Evolutionary conservation across 1,140 invertebrate genomes (phyloP), one percentile per base, ranked within the genome.

Genomic region (Ooceraea biroi): DNA sequence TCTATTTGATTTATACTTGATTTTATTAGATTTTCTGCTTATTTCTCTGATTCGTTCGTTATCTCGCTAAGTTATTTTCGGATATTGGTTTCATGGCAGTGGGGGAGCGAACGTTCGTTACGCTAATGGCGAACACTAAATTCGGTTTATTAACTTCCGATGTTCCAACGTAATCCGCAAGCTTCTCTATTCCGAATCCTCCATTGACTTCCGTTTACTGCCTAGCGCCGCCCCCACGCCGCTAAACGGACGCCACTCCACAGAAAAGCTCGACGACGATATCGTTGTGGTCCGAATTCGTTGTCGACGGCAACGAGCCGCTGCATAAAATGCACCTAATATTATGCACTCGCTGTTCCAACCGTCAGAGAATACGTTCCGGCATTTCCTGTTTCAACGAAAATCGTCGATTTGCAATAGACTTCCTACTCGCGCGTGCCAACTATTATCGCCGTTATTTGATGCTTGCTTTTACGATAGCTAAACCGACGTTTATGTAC

Each of bases 91-190:
- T 63, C 61, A 5, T 0, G 52, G 44, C n/a, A 50, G 27, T 27
- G 41, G 14, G n/a, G 36, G 12, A 48, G 46, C 41, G 27, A 87
- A 85, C 61, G 68, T 69, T 48, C 55, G 19, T 17, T 55, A 77
- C 55, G 63, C 61, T 82, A 85, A 90, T 76, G 73, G 69, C 46
- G 65, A 66, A 84, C 77, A 83, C 72, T 90, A 88, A 86, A 89
- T 90, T 86, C 83, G 65, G 85, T 90, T 90, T 90, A 90, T 86
- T 87, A 90, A 90, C 89, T 90, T 89, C 82, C 88, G 73, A 82
- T 85, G 76, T 83, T 58, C 57, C 65, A 46, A 52, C 57, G 77
- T 83, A 66, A 86, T 83, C 77, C 66, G 27, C 86, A 58, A 78
- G 82, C 83, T 85, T 78, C 46, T 78, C 36, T 68, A 71, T 82